Percentiles rank a stretch among this genome's conserved stretches.
These are phyloP conservation scores for Lepidocolaptes lacrymiger DNA, from an alignment of 2,797 vertebrate genomes.

Conservation along the genomic window DNA sequence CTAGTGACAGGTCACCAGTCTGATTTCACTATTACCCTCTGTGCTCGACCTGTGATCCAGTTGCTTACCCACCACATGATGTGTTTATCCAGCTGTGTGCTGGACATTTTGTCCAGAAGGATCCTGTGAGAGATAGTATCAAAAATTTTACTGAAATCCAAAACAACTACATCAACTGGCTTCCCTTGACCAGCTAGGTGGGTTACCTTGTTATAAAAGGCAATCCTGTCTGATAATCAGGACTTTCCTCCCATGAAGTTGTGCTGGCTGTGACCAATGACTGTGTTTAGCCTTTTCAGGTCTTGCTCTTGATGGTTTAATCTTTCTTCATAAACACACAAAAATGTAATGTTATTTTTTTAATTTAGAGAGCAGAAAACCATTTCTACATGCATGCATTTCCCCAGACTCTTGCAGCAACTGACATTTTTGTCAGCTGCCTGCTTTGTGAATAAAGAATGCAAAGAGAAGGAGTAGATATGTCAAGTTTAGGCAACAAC, in stretches of 20 bases:
- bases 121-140: background rate
- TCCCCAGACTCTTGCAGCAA: background rate
- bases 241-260: background rate
- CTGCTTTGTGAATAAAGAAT: background rate
- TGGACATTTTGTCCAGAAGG: background rate
- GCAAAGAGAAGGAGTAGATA: background rate
- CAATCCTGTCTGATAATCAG: background rate
- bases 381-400: background rate
- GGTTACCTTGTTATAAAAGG: background rate
- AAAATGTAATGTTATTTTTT: background rate
- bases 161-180: background rate
- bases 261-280: background rate
- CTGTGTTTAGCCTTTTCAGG: background rate
- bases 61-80: background rate
- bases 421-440: conserved; percentile 14
- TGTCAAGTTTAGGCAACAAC: background rate
- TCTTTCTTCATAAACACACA: background rate
- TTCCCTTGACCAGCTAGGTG: background rate
- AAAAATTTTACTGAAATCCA: background rate
- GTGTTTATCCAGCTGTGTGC: background rate
- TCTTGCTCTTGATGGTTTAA: background rate
- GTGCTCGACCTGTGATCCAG: background rate
- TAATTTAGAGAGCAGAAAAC: background rate
- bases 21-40: background rate
- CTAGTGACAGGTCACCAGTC: background rate